These are phyloP conservation scores for Toxotes jaculatrix DNA, from an alignment of 2,113 vertebrate genomes.

Conservation along the genomic window DNA sequence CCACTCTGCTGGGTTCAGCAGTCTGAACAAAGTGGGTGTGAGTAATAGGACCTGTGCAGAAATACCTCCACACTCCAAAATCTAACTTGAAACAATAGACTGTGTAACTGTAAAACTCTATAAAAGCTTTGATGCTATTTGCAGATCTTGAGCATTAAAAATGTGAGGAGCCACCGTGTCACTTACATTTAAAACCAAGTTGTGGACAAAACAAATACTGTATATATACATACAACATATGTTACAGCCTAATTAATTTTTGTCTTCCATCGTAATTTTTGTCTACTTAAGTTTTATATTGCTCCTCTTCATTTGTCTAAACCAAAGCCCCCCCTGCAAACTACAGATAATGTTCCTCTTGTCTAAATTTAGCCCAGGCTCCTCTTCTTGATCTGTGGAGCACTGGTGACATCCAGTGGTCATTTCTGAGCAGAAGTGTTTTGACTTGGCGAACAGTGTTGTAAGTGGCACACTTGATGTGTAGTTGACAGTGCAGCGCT, in stretches of 20 bases:
- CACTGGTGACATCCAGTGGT: conserved; percentile 79
- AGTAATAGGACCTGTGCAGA: conserved; percentile 63
- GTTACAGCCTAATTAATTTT: not conserved
- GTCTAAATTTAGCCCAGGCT: not conserved
- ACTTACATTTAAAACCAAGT: not conserved
- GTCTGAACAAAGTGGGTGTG: conserved; percentile 78
- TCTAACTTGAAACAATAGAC: conserved; percentile 19
- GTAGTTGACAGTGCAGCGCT: conserved; percentile 19
- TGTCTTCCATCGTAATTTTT: not conserved
- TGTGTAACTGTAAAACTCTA: not conserved
- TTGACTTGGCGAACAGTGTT: not conserved
- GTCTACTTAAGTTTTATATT: not conserved
- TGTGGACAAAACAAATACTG: not conserved
- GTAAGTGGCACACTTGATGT: not conserved
- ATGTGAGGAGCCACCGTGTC: not conserved
- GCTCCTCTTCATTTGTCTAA: not conserved
- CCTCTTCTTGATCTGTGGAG: conserved; percentile 25
- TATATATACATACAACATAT: not conserved
- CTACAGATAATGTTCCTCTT: not conserved
- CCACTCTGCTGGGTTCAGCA: conserved; percentile 84
- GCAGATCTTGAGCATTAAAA: not conserved
- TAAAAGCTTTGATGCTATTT: not conserved
- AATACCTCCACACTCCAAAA: conserved; percentile 48
- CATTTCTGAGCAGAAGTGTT: not conserved
- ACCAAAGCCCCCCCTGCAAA: not conserved